Base-by-base conservation (phyloP, 1,140 invertebrate species). In the Magallana gigas region DNA sequence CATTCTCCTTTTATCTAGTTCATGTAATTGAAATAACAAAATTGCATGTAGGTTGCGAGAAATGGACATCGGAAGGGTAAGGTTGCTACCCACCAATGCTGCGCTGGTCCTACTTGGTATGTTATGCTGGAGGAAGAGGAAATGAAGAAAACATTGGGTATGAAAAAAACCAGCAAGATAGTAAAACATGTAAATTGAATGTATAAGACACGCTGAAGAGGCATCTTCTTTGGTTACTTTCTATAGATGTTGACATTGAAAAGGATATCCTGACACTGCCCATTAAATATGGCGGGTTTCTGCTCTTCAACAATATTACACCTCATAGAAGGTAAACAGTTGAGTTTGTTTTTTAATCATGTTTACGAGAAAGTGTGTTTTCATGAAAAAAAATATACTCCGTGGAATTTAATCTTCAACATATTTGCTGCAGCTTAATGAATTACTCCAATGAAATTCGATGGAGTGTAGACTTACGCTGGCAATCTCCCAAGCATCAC, bases 81-180 rank as follows among this genome's bases (percentile, higher is more conserved):
- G 81, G 91, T 94, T 12, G 93, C 90, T 1, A 64, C 68, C 8
- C 94, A 94, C 80, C 91, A 91, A 6, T 94, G 94, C 89, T 94
- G 94, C 85, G 59, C 87, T 86, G 92, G 92, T 9, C 86, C 90
- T n/a, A 94, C 93, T 1, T 94, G 94, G 94, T 94, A 94, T 88
- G 88, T 94, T 12, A 92, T 92, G 88, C 84, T 94, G 60, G 90
- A 92, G 1, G 93, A 94, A 90, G 90, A 94, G 23, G 93, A 93
- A 58, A 94, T 94, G 91, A 81, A 89, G 59, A 91, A 91, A 60
- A 88, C 87, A 12, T 84, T 94, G 48, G 93, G 93, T 91, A 89
- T 84, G 81, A 5, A 2, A 4, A 5, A 48, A 48, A 36, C 0
- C 36, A 36, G 4, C 2, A 48, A 4, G 36, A 48, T 48, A 48